phyloP scores from a whole-genome alignment of 1,140 invertebrate species.

The Neodiprion pinetum region DNA sequence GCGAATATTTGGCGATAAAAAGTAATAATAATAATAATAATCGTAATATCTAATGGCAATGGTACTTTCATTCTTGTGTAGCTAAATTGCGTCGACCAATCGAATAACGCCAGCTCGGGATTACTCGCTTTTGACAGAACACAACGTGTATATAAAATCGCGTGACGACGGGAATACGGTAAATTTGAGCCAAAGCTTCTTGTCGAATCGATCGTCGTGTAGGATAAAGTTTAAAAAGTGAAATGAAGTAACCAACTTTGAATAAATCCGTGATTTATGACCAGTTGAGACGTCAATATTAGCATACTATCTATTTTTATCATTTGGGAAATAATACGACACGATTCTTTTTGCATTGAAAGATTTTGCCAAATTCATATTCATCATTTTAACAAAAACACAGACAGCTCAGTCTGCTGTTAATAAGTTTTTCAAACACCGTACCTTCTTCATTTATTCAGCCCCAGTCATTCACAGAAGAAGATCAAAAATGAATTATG shows the following conservation, averaged over 20 bases:
- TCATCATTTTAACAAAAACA: too few species aligned
- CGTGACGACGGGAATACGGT: constrained; percentile 23
- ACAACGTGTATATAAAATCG: constrained; percentile 54
- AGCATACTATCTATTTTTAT: constrained; percentile 8
- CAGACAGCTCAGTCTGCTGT: too few species aligned
- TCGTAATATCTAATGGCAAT: background rate
- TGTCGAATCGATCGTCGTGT: constrained; percentile 15
- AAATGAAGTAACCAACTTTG: background rate
- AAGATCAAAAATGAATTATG: constrained; percentile 37
- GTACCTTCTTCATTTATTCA: too few species aligned
- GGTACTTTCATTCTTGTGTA: background rate
- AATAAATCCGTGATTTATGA: background rate
- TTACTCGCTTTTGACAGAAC: constrained; percentile 56
- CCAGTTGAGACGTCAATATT: background rate
- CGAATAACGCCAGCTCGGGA: constrained; percentile 51
- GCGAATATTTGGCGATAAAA: too few species aligned
- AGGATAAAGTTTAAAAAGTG: background rate
- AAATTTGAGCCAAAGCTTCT: constrained; percentile 14
- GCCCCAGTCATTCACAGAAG: background rate
- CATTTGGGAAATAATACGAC: background rate
- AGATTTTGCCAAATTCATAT: too few species aligned
- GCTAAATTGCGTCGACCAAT: constrained; percentile 41
- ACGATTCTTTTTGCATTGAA: too few species aligned
- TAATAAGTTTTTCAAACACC: too few species aligned
- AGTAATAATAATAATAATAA: too few species aligned